phyloP scores from a whole-genome alignment of 92 coral and sea anemone species.

The Porites divaricata region DNA sequence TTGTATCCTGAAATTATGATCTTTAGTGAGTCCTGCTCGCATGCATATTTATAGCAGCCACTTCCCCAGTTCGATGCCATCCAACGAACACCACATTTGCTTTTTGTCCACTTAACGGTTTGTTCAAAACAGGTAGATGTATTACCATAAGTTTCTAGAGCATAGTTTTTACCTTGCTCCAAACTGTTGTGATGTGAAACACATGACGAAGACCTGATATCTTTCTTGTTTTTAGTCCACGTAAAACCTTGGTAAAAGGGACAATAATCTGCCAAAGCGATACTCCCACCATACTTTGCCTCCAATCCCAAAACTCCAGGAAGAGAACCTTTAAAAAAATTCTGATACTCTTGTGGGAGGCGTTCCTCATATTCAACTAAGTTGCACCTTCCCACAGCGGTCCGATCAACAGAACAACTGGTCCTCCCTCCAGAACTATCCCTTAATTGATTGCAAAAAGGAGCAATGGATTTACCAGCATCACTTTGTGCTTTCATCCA shows the following conservation, averaged over 20 bases:
- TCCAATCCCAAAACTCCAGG: constrained; percentile 58
- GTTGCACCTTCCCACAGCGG: constrained; percentile 89
- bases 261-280: constrained; percentile 89
- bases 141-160: constrained; percentile 74
- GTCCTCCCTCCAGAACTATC: constrained; percentile 51
- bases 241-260: constrained; percentile 84
- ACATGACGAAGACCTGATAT: constrained; percentile 82
- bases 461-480: constrained; percentile 56
- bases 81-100: constrained; percentile 69
- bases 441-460: constrained; percentile 72
- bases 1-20: constrained; percentile 71
- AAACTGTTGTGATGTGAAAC: constrained; percentile 54
- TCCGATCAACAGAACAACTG: constrained; percentile 73
- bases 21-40: constrained; percentile 74
- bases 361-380: constrained; percentile 56
- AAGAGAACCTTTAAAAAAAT: constrained; percentile 64
- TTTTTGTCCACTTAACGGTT: constrained; percentile 73
- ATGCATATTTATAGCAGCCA: constrained; percentile 82
- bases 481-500: constrained; percentile 79
- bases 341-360: constrained; percentile 83
- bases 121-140: constrained; percentile 80
- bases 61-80: constrained; percentile 91
- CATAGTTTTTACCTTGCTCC: constrained; percentile 63
- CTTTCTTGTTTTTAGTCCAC: constrained; percentile 77
- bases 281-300: constrained; percentile 81